phyloP scores from a whole-genome alignment of 2,797 vertebrate species.

The Gallinago stenura region DNA sequence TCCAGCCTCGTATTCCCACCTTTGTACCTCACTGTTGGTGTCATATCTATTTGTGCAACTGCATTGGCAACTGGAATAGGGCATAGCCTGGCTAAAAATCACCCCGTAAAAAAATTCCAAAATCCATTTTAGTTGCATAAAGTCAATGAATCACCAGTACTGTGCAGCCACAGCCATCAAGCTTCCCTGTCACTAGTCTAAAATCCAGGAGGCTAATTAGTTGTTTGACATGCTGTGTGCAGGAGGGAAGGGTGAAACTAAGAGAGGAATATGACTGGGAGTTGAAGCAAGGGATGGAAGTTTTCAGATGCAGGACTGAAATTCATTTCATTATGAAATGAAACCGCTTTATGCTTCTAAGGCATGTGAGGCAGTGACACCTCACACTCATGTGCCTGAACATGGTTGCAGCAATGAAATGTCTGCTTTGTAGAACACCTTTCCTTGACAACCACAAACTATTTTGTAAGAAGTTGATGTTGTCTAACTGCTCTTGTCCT shows the following conservation, averaged over 20 bases:
- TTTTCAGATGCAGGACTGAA: background rate
- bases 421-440: background rate
- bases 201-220: background rate
- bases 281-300: background rate
- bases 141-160: background rate
- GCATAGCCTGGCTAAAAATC: background rate
- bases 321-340: background rate
- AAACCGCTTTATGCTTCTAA: background rate
- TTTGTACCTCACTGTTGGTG: background rate
- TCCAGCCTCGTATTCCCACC: background rate
- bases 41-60: background rate
- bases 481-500: background rate
- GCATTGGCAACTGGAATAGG: background rate
- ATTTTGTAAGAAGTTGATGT: background rate
- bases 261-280: background rate
- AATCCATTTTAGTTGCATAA: background rate
- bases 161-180: background rate
- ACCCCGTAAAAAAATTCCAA: background rate
- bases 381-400: background rate
- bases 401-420: background rate
- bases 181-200: background rate
- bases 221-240: background rate
- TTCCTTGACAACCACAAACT: background rate
- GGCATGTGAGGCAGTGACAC: fast-evolving
- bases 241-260: background rate